Base-by-base conservation (phyloP, 2,888 invertebrate genomes). In the Pyrocoelia pectoralis region DNA sequence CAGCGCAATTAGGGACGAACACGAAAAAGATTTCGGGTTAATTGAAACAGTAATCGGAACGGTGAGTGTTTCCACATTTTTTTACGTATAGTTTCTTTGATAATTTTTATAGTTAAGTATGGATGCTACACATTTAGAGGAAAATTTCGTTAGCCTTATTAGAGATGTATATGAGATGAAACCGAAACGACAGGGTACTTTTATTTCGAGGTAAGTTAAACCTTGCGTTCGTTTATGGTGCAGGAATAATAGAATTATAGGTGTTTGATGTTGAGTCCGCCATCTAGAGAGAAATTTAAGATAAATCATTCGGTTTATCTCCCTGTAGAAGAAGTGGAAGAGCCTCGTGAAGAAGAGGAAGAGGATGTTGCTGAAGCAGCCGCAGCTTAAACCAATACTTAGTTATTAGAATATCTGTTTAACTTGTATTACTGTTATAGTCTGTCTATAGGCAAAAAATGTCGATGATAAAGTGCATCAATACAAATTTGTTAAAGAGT, bases 1-100 rank as follows among this genome's bases (percentile, higher is more conserved):
- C 76, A 82, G 82, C 10, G 89, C 88, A 0, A 66, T 76, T 1
- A 88, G 87, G 71, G 91, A 93, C 79, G 88, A 89, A 55, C 77
- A 84, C 65, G 90, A 92, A 73, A 86, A 87, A 61, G 88, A 90
- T 76, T 94, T 87, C 82, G 95, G 90, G 0, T 77, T 83, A 50
- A 84, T 90, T 8, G 84, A 88, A 66, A 84, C 89, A 0, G 80
- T 85, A 18, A 83, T 95, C 70, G 95, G 95, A 72, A 86, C 85
- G 74, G 92, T 92, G 81, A 81, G 83, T 79, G 53, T n/a, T n/a
- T n/a, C n/a, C n/a, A n/a, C n/a, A n/a, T n/a, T n/a, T n/a, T n/a
- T n/a, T n/a, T n/a, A n/a, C n/a, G n/a, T n/a, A n/a, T n/a, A n/a
- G n/a, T n/a, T n/a, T n/a, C 58, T 54, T 18, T 29, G 18, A 29